Percentiles rank a stretch among this genome's conserved stretches.
These are phyloP conservation scores for Cheilinus undulatus DNA, from an alignment of 2,113 vertebrate genomes.

Conservation along the genomic window DNA sequence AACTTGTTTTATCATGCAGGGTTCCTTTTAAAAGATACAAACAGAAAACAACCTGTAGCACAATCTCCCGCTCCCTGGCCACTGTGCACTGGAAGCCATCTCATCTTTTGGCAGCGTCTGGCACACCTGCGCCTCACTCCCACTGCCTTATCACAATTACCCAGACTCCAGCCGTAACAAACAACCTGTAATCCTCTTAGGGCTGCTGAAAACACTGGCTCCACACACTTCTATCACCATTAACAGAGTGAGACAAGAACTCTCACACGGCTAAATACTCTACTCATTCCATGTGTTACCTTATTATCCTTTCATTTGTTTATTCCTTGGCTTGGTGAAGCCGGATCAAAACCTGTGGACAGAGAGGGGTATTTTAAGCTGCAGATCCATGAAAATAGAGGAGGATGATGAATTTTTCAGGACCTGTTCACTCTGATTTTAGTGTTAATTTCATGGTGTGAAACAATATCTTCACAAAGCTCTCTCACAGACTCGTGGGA, in stretches of 20 bases:
- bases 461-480: conserved; percentile 49
- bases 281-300: conserved; percentile 52
- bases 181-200: conserved; percentile 82
- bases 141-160: conserved; percentile 74
- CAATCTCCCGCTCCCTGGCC: conserved; percentile 14
- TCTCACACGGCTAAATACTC: conserved; percentile 48
- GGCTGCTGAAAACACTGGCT: conserved; percentile 62
- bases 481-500: conserved; percentile 25
- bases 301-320: conserved; percentile 32
- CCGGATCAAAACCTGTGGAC: conserved; percentile 31
- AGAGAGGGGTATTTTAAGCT: conserved; percentile 33
- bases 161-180: conserved; percentile 76
- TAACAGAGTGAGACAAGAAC: conserved; percentile 66
- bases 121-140: conserved; percentile 54
- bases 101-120: conserved; percentile 50
- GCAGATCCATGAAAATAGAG: conserved; percentile 11
- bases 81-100: conserved; percentile 43
- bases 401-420: conserved; percentile 37
- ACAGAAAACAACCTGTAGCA: conserved; percentile 58
- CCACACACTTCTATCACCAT: conserved; percentile 51
- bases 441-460: conserved; percentile 70
- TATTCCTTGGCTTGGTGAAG: conserved; percentile 14
- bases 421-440: conserved; percentile 50
- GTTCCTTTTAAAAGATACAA: too few relatives aligned
- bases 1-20: too few relatives aligned